Conservation (phyloP, 2,113 vertebrate species). For the Triplophysa dalaica region DNA sequence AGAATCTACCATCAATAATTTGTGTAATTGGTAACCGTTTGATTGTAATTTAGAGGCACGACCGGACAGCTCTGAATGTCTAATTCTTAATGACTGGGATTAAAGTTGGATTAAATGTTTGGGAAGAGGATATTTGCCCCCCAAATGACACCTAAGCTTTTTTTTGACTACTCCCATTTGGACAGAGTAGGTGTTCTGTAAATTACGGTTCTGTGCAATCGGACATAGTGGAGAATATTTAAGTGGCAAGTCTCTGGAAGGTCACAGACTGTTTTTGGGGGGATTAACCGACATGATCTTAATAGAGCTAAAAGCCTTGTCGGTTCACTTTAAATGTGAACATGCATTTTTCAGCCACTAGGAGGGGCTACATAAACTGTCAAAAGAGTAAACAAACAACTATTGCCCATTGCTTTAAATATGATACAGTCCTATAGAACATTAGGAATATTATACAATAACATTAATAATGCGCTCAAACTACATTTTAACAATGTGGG, state of each 20-base stretch:
- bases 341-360: conserved; percentile 68
- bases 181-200: conserved; percentile 71
- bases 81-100: conserved; percentile 99
- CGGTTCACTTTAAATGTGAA: conserved; percentile 43
- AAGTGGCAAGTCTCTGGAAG: background rate
- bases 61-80: conserved; percentile 99
- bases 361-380: conserved; percentile 70
- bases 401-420: background rate
- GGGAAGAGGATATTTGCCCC: conserved; percentile 88
- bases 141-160: conserved; percentile 92
- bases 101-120: conserved; percentile 99
- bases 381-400: conserved; percentile 54
- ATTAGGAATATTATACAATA: background rate
- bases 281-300: background rate
- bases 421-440: background rate
- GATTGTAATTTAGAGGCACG: conserved; percentile 99
- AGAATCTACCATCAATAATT: conserved; percentile 99
- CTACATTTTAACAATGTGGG: background rate
- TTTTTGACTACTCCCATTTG: conserved; percentile 94
- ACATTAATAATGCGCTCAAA: background rate
- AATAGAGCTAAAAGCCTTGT: background rate
- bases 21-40: conserved; percentile 99
- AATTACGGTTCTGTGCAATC: conserved; percentile 46
- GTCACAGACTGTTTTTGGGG: conserved; percentile 3
- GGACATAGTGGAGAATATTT: conserved; percentile 6